Base-by-base conservation (phyloP, 53 echinoderm and acorn worm genomes). In the Echinarachnius parma region DNA sequence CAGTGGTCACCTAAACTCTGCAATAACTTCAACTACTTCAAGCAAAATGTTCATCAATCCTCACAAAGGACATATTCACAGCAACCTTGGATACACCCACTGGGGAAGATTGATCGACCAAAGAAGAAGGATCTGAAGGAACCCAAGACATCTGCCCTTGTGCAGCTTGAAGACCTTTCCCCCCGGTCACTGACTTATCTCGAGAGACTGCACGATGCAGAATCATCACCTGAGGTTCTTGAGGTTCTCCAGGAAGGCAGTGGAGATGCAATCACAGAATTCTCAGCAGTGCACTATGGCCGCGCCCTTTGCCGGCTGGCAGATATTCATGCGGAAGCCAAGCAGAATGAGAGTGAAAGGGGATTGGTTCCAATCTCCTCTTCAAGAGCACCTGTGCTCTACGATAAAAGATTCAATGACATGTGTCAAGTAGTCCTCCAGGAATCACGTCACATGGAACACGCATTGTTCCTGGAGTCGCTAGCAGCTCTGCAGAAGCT, bases 281-380 rank as follows among this genome's bases (percentile, higher is more conserved):
- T 81, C 9, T 53, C 32, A 24, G 78, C 66, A 13, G 78, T 87
- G 52, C 87, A 87, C 24, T 44, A 35, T 18, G 78, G 75, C 1
- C 61, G 83, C 16, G 87, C 87, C 5, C 49, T 87, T 26, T 53
- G 37, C 48, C 78, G 64, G 37, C 75, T 87, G 7, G 78, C 83
- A 13, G 75, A 78, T 34, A 66, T 87, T 48, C 58, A 48, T 36
- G 48, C 55, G 4, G 61, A 62, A 0, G 22, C 33, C 3, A 18
- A 31, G 21, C 9, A 32, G 28, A n/a, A n/a, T n/a, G 27, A 9
- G n/a, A 34, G 59, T 5, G 61, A 70, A 14, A 35, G 26, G 18
- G 34, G 59, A 1, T 31, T 69, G 20, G 34, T 53, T 30, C 31
- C 13, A 34, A 53, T 21, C 10, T 34, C 54, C 10, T 62, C 34